phyloP scores from a whole-genome alignment of 2,797 vertebrate genomes.

The Myiothlypis chrysogaster region DNA sequence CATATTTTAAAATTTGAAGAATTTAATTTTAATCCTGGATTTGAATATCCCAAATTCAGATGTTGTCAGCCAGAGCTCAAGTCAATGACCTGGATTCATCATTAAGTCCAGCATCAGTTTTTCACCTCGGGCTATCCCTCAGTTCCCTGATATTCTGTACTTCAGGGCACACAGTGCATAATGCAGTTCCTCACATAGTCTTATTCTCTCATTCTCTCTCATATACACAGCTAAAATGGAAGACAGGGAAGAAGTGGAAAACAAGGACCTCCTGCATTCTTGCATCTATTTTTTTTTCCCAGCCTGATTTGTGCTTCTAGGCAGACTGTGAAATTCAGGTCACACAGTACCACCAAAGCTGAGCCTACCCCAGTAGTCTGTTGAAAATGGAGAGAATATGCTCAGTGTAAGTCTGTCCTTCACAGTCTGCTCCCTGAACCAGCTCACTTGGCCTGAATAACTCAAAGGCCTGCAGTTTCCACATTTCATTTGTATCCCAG shows the following conservation, averaged over 20 bases:
- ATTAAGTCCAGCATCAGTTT: neutral
- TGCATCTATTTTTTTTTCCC: neutral
- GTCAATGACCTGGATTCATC: neutral
- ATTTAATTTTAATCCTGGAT: neutral
- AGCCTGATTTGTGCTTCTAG: neutral
- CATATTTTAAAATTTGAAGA: neutral
- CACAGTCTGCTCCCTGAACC: neutral
- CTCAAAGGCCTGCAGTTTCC: neutral
- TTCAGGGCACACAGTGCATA: neutral
- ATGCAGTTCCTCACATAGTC: neutral
- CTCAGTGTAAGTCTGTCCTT: neutral
- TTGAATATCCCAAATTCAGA: neutral
- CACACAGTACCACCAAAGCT: neutral
- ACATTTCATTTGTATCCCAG: neutral
- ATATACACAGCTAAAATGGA: neutral
- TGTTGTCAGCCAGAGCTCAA: neutral
- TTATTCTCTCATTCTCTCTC: neutral
- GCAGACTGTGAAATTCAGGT: neutral
- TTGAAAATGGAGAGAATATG: neutral
- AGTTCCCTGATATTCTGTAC: neutral
- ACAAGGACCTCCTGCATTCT: neutral
- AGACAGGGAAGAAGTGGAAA: neutral
- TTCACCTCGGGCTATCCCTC: neutral
- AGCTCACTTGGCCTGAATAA: neutral
- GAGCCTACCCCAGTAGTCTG: neutral